Evolutionary conservation across 2,888 invertebrate species (phyloP).

Genomic region (Drosophila prolongata): DNA sequence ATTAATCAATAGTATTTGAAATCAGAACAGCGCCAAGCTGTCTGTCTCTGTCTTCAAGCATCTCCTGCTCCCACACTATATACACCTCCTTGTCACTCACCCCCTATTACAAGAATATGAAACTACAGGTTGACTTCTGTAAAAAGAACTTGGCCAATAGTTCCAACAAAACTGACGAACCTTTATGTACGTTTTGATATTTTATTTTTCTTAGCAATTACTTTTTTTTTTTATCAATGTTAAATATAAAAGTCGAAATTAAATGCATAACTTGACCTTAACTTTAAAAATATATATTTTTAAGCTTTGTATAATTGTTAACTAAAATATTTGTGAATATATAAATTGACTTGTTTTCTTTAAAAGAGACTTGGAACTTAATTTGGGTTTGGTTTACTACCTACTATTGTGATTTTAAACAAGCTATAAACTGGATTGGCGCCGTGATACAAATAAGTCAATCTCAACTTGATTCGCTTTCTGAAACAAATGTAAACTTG

Average conservation of each 20-base stretch:
- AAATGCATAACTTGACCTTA: no score
- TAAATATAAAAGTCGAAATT: no score
- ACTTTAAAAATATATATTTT: no score
- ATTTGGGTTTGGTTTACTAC: not conserved
- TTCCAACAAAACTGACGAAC: not conserved
- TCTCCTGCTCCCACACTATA: not conserved
- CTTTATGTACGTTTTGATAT: no score
- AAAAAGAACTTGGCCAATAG: not conserved
- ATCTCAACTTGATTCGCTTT: not conserved
- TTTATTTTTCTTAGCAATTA: no score
- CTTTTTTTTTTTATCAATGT: no score
- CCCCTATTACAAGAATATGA: not conserved
- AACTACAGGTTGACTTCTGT: conserved; percentile 14
- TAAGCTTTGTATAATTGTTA: no score
- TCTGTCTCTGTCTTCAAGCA: conserved; percentile 25
- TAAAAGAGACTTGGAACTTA: no score
- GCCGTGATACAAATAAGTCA: not conserved
- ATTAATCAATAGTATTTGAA: conserved; percentile 29
- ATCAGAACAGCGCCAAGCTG: conserved; percentile 41
- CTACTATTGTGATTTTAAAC: not conserved
- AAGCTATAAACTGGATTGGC: not conserved
- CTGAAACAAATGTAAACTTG: no score
- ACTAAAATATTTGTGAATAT: no score
- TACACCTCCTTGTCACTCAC: not conserved
- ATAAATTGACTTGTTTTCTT: no score